Evolutionary conservation across 2,888 invertebrate genomes (phyloP), one percentile per base, ranked within the genome.

Genomic region (Amphimallon solstitiale): DNA sequence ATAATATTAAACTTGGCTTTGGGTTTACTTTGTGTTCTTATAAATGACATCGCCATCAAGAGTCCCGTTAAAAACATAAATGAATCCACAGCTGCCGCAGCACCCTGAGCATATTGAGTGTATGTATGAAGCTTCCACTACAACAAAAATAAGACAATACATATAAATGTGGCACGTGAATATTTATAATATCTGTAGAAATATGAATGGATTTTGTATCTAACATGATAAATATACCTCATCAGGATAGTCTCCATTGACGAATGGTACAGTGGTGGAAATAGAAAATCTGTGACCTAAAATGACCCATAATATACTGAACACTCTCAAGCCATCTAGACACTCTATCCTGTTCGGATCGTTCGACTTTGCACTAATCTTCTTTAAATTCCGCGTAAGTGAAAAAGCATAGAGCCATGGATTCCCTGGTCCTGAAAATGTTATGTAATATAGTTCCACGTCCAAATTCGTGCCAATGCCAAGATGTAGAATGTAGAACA

Each of bases 41-140:
- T 46, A 23, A 68, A 67, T 2, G 45, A 70, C 66, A 84, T 86
- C 1, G 87, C 83, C 63, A 85, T 83, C 1, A 90, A 78, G 54
- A 90, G 78, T 1, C 90, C 89, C 69, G 88, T 88, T 72, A 90
- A 78, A 48, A 87, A 82, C 75, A 90, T 88, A 77, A 90, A 90
- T 0, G 89, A 87, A 66, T 90, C 90, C 0, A 90, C 90, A 1
- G 87, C 85, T 4, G 87, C 80, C 0, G 85, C 71, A 71, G 82
- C 86, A 76, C 85, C 71, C 78, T 82, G 73, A 21, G 77, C 64
- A 63, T 77, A 78, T 45, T 71, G 73, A 6, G 72, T 66, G 37
- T 70, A 70, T 19, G 71, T 68, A 5, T 64, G 40, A 12, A 52
- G 23, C 15, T 80, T 19, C 80, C 82, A 82, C 84, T 85, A 72